These are phyloP conservation scores for Eutolmus rufibarbis DNA, from an alignment of 2,888 invertebrate species.

Conservation along the genomic window DNA sequence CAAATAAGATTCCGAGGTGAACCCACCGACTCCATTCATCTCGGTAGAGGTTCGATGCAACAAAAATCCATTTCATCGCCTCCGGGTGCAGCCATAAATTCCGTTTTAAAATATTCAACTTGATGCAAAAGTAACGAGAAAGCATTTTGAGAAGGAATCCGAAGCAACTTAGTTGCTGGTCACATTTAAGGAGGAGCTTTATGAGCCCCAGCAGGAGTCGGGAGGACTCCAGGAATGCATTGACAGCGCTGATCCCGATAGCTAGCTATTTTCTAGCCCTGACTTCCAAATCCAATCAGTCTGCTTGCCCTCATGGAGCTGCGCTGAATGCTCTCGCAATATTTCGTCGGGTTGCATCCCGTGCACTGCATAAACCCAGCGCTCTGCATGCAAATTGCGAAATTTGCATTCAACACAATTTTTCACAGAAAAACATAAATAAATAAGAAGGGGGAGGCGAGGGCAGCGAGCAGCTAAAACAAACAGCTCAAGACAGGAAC, in stretches of 20 bases:
- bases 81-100: neutral
- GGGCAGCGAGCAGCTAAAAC: neutral
- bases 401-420: constrained; percentile 11
- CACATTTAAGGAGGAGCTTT: neutral
- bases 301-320: neutral
- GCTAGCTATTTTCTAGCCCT: neutral
- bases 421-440: neutral
- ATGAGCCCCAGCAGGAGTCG: neutral
- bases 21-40: neutral
- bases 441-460: neutral
- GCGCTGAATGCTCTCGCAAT: neutral
- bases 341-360: neutral
- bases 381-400: neutral
- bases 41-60: neutral
- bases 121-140: neutral
- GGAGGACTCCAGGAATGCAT: neutral
- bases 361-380: neutral
- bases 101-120: neutral
- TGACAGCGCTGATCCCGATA: neutral
- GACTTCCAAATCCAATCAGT: neutral
- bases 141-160: neutral
- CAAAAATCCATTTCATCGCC: neutral
- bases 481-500: neutral
- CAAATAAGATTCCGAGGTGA: neutral
- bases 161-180: neutral